Conservation (phyloP, 2,113 vertebrate genomes). For the Bettongia penicillata region DNA sequence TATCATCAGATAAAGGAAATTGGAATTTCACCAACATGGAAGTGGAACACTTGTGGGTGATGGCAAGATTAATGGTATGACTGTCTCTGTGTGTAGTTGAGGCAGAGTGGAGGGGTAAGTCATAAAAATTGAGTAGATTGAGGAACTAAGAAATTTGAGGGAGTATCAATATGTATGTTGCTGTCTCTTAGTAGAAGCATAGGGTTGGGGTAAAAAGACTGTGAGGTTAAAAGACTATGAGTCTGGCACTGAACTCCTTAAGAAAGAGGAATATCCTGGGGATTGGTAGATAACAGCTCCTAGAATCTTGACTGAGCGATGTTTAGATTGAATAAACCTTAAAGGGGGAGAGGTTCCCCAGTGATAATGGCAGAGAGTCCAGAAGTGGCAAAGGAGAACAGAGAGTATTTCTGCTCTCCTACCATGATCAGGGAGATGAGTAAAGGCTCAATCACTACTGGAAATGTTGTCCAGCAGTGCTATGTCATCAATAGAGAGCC, state of each 20-base stretch:
- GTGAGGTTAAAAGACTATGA: not conserved
- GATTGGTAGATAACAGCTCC: not conserved
- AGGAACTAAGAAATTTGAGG: not conserved
- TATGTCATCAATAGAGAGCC: not conserved
- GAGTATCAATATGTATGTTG: not conserved
- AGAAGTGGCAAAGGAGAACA: not conserved
- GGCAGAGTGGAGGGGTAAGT: not conserved
- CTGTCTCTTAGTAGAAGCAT: not conserved
- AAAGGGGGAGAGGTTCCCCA: not conserved
- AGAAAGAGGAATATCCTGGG: not conserved
- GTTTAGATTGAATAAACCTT: not conserved
- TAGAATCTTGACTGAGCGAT: not conserved
- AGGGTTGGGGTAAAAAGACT: not conserved
- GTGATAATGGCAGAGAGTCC: not conserved
- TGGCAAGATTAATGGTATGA: not conserved
- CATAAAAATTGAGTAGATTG: not conserved
- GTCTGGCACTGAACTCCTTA: not conserved
- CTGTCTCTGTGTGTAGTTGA: not conserved
- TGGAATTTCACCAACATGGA: not conserved
- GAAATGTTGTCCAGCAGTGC: not conserved
- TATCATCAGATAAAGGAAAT: not conserved
- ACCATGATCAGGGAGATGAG: not conserved
- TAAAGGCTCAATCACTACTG: not conserved
- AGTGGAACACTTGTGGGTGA: not conserved
- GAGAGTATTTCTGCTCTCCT: not conserved